Conservation (phyloP, 2,797 vertebrate species). For the Poeciliopsis presidionis region DNA sequence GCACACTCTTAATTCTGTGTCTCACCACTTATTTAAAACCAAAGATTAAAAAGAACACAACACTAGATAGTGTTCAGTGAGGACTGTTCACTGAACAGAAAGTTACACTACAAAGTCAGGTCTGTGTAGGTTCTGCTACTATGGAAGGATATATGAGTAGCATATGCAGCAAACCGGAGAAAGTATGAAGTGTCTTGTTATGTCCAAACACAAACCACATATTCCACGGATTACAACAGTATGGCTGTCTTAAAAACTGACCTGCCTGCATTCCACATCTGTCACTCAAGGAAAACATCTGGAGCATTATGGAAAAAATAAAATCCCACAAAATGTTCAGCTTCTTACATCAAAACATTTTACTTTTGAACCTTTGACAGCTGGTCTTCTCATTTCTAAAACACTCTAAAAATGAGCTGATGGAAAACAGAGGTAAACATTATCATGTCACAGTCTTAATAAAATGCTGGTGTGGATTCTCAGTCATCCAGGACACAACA, state of each 20-base stretch:
- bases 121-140: not conserved
- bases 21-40: not conserved
- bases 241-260: not conserved
- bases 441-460: not conserved
- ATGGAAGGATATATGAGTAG: not conserved
- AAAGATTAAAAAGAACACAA: not conserved
- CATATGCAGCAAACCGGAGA: not conserved
- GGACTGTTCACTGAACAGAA: not conserved
- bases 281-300: slow-evolving; percentile 11
- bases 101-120: not conserved
- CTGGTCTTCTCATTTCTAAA: not conserved
- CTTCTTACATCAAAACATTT: slow-evolving; percentile 6
- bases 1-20: not conserved
- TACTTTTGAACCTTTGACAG: not conserved
- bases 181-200: not conserved
- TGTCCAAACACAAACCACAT: not conserved
- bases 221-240: not conserved
- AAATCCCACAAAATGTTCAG: not conserved
- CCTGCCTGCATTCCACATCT: slow-evolving; percentile 7
- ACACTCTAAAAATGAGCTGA: not conserved
- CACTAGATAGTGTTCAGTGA: not conserved
- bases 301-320: not conserved
- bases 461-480: not conserved
- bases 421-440: not conserved
- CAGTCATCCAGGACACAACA: not conserved